A percentile compares a stretch with the other conserved stretches of the same genome.
These are phyloP conservation scores for Papilio helenus DNA, from an alignment of 1,140 invertebrate species.

Conservation along the genomic window DNA sequence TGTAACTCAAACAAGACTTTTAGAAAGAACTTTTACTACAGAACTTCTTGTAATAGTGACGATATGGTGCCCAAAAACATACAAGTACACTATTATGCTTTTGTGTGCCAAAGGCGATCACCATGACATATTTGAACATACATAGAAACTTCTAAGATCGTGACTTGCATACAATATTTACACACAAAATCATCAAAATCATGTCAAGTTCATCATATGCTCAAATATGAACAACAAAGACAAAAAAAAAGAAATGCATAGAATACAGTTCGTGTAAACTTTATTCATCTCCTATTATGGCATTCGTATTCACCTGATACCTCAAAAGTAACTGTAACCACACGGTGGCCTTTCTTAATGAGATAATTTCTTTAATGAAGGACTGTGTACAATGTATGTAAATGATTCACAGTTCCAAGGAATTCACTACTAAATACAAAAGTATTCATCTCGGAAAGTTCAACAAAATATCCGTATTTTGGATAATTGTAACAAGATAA, in stretches of 20 bases:
- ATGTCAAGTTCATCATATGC: slow-evolving; percentile 4
- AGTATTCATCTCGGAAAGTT: too few species aligned
- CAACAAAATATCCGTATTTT: too few species aligned
- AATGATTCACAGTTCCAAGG: background rate
- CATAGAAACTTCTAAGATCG: background rate
- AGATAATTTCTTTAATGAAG: background rate
- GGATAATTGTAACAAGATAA: too few species aligned
- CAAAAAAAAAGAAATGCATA: background rate
- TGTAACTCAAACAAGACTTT: background rate
- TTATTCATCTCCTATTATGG: background rate
- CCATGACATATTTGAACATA: slow-evolving; percentile 19
- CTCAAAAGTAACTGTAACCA: background rate
- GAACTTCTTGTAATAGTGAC: background rate
- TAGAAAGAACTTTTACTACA: background rate
- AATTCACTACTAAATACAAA: too few species aligned
- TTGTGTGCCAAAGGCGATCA: background rate
- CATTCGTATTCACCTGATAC: background rate
- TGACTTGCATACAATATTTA: slow-evolving; percentile 9
- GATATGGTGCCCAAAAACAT: background rate
- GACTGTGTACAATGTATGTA: background rate
- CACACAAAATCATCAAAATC: background rate
- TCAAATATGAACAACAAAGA: slow-evolving; percentile 14
- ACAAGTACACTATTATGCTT: background rate
- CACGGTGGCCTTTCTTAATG: background rate
- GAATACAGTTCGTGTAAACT: background rate